phyloP scores from a whole-genome alignment of 2,113 vertebrate genomes.

The Toxotes jaculatrix region DNA sequence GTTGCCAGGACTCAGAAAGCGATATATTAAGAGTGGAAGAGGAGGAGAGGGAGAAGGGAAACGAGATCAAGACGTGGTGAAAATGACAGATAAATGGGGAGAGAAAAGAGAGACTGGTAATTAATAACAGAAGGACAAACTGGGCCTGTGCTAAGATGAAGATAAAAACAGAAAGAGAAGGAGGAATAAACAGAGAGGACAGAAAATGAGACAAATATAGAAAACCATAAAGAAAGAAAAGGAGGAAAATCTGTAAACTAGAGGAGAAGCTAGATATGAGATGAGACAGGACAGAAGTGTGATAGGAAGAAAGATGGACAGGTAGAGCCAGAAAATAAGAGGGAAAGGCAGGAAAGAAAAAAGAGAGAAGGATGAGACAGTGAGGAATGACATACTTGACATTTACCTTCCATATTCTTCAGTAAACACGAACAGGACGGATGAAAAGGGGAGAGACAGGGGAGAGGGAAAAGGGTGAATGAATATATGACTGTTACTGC shows the following conservation, averaged over 20 bases:
- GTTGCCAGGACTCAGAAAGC: conserved; percentile 19
- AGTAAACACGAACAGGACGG: conserved; percentile 61
- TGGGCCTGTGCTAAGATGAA: background rate
- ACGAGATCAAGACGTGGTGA: conserved; percentile 7
- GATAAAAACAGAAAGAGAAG: background rate
- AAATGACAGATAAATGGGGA: conserved; percentile 36
- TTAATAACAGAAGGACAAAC: conserved; percentile 40
- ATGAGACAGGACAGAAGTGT: background rate
- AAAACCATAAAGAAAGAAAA: background rate
- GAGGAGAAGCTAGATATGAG: background rate
- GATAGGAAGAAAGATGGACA: background rate
- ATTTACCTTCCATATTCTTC: conserved; percentile 77
- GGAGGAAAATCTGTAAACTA: background rate
- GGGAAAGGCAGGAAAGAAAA: background rate
- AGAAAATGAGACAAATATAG: background rate
- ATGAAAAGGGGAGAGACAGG: conserved; percentile 30
- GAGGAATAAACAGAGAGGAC: background rate
- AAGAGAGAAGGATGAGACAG: conserved; percentile 4
- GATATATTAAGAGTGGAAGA: conserved; percentile 31
- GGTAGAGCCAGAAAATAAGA: background rate
- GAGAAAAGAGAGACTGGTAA: conserved; percentile 13
- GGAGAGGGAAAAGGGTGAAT: conserved; percentile 35
- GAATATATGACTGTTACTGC: conserved; percentile 37
- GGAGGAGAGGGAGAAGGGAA: conserved; percentile 1
- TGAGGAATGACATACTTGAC: conserved; percentile 53